Percentiles rank a stretch among this genome's conserved stretches.
Evolutionary conservation across 2,113 vertebrate genomes (phyloP).

Genomic region (Nicator chloris): DNA sequence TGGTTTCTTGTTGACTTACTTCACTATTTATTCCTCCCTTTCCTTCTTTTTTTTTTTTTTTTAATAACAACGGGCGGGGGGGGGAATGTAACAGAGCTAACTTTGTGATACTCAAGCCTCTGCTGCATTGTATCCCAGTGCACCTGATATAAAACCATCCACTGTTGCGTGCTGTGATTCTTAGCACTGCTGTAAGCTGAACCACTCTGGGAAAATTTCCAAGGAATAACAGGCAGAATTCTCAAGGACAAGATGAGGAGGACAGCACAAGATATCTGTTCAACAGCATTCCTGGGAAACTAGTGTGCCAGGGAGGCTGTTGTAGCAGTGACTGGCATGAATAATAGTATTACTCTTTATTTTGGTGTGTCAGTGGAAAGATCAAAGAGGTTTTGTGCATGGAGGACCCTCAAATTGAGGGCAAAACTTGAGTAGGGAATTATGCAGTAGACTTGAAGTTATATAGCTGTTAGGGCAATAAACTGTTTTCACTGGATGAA

Average conservation of each 20-base stretch:
- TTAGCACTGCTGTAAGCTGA: slow-evolving; percentile 13
- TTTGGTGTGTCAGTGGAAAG: not conserved
- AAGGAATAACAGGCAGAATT: not conserved
- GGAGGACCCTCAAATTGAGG: not conserved
- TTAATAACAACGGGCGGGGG: not conserved
- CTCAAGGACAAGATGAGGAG: slow-evolving; percentile 17
- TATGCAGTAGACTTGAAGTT: not conserved
- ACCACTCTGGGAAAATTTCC: slow-evolving; percentile 26
- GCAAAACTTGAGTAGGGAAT: not conserved
- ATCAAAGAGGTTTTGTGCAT: not conserved
- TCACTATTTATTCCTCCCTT: not conserved
- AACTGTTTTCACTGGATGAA: not conserved
- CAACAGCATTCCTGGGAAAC: not conserved
- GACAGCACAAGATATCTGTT: not conserved
- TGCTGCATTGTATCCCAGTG: not conserved
- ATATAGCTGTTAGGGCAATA: not conserved
- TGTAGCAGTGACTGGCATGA: not conserved
- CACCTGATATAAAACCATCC: not conserved
- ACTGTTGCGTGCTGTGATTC: not conserved
- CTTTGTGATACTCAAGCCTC: not conserved
- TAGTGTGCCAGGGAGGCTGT: not conserved
- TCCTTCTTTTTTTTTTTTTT: not conserved
- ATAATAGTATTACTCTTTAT: not conserved
- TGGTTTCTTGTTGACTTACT: not conserved
- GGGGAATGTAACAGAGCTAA: not conserved